Base-by-base conservation (phyloP, 1,140 invertebrate genomes). In the Heliconius hewitsoni region DNA sequence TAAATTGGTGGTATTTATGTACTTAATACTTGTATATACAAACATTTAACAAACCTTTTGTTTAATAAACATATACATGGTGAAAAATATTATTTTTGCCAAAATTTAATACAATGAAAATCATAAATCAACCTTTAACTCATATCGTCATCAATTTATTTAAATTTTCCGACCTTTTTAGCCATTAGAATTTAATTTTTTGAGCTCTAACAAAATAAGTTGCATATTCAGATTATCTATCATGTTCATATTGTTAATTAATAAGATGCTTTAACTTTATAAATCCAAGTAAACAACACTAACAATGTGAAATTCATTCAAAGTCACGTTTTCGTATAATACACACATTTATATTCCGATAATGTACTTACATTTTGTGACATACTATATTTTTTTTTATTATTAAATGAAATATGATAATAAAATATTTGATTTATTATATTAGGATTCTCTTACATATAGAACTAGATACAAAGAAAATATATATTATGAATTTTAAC, bases 261-360 rank as follows among this genome's bases (percentile, higher is more conserved):
- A 23, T 66, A 13, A 13, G 9, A 57, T 57, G 6, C 11, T 27
- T 66, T 6, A 3, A 6, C 55, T 60, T 75, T 66, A 42, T 75
- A 75, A 75, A 46, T 75, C 13, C 55, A 46, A n/a, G 55, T 75
- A 75, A 75, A 39, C 74, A 75, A 66, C 34, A 39, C 74, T 75
- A 66, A 66, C 60, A 19, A 60, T 55, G 27, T 75, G 55, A 30
- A 66, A 60, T 60, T 75, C 19, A 75, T 75, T 60, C 74, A 66
- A 18, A 60, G 74, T 75, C 74, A 75, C 74, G 74, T 75, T 75
- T 60, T 42, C 74, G 74, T 75, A 75, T 75, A 75, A 75, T 75
- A 75, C 60, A 8, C 55, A 27, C 74, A 75, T 75, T 66, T 75
- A 34, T 66, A 75, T 75, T 60, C 55, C 55, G n/a, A 39, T 60